Percentiles rank a stretch among this genome's conserved stretches.
Evolutionary conservation across 2,888 invertebrate species (phyloP).

Genomic region (Drosophila tripunctata): DNA sequence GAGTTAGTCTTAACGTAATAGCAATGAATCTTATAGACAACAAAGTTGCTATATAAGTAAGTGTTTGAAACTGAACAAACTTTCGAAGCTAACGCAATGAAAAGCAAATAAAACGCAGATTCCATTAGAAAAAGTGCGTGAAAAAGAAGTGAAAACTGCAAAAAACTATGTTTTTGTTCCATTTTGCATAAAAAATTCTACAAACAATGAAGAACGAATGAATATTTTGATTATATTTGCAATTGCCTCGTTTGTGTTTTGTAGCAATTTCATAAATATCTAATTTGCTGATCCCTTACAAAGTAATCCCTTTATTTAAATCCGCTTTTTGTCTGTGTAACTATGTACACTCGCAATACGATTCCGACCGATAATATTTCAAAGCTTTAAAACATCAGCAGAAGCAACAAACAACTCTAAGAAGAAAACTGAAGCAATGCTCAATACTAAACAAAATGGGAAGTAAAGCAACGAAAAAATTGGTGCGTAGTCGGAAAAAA

Average conservation of each 20-base stretch:
- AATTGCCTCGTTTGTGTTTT: conserved; percentile 1
- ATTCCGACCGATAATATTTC: conserved; percentile 41
- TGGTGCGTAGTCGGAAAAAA: conserved; percentile 36
- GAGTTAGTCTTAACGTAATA: no score
- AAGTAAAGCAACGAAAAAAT: background rate
- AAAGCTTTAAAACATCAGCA: conserved; percentile 42
- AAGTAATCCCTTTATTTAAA: conserved; percentile 49
- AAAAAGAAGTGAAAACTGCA: background rate
- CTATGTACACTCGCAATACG: conserved; percentile 40
- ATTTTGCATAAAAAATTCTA: background rate
- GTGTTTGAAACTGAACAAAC: no score
- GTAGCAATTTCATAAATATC: conserved; percentile 35
- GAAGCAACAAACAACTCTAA: conserved; percentile 46
- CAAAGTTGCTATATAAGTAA: no score
- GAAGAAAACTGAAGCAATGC: conserved; percentile 33
- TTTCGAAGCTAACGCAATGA: no score
- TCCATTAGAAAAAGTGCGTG: no score
- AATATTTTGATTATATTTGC: background rate
- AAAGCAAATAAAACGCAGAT: no score
- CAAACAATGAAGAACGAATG: no score
- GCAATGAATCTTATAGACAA: no score
- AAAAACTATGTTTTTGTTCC: no score
- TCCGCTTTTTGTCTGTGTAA: conserved; percentile 49
- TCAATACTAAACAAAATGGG: conserved; percentile 7
- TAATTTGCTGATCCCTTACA: background rate